These are phyloP conservation scores for Bunonema sp. DNA, from an alignment of 2,888 invertebrate genomes.

Conservation along the genomic window DNA sequence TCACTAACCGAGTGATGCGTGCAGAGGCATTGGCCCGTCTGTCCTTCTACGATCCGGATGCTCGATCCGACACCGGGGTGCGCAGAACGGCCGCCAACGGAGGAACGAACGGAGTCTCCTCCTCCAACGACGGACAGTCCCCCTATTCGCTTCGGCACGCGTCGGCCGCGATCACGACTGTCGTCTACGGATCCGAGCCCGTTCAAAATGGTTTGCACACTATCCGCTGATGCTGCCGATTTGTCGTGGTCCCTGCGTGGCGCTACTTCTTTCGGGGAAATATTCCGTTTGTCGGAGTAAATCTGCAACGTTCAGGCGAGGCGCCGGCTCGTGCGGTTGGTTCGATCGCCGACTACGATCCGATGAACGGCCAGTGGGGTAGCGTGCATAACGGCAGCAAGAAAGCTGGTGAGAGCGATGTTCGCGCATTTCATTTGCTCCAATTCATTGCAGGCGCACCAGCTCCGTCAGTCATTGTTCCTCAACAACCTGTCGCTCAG, in stretches of 20 bases:
- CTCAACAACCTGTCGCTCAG: neutral
- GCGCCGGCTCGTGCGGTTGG: conserved; percentile 24
- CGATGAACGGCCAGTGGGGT: conserved; percentile 72
- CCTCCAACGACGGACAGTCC: too few species aligned
- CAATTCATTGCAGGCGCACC: too few species aligned
- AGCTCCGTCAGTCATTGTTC: neutral
- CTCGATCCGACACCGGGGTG: neutral
- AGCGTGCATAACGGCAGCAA: conserved; percentile 54
- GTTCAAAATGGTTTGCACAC: conserved; percentile 1
- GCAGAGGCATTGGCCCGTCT: too few species aligned
- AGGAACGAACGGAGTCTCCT: too few species aligned
- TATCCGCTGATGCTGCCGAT: conserved; percentile 2
- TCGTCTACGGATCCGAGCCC: conserved; percentile 1
- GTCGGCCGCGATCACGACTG: neutral
- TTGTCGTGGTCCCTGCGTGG: too few species aligned
- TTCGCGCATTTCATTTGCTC: too few species aligned
- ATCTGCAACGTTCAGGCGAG: too few species aligned
- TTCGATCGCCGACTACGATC: conserved; percentile 59
- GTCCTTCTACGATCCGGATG: neutral
- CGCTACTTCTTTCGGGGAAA: neutral
- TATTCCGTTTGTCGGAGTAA: too few species aligned
- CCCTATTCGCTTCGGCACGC: too few species aligned
- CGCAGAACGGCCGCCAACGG: neutral
- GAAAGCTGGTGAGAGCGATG: conserved; percentile 10
- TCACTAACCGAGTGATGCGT: too few species aligned